Evolutionary conservation across 2,113 vertebrate genomes (phyloP).

Genomic region (Scortum barcoo): DNA sequence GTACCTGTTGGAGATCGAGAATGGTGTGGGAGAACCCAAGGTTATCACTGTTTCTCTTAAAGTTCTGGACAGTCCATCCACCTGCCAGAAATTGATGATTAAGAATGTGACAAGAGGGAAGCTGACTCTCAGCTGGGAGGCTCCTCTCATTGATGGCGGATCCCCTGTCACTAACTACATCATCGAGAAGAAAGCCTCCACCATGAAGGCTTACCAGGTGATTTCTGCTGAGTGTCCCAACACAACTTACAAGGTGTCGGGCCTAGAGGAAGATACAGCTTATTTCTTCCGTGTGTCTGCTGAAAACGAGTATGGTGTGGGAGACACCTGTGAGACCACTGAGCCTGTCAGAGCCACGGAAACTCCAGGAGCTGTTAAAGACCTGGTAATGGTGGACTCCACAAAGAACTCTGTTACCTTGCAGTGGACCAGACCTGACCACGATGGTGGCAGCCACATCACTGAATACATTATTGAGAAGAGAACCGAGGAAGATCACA

Average conservation of each 20-base stretch:
- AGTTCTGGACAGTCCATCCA: conserved; percentile 94
- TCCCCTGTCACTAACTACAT: conserved; percentile 94
- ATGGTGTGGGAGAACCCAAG: conserved; percentile 95
- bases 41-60: conserved; percentile 92
- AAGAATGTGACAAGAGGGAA: conserved; percentile 94
- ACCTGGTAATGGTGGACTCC: conserved; percentile 92
- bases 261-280: conserved; percentile 90
- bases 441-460: conserved; percentile 95
- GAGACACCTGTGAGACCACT: conserved; percentile 92
- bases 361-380: conserved; percentile 92
- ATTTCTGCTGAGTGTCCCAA: conserved; percentile 90
- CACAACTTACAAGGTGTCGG: conserved; percentile 91
- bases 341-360: conserved; percentile 95
- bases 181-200: conserved; percentile 95
- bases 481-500: conserved; percentile 87
- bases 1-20: conserved; percentile 96
- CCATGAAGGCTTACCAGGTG: conserved; percentile 92
- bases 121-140: conserved; percentile 94
- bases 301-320: conserved; percentile 95
- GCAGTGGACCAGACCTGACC: conserved; percentile 95
- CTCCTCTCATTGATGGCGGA: conserved; percentile 94
- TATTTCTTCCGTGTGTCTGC: conserved; percentile 98
- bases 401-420: conserved; percentile 93
- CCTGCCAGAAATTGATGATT: conserved; percentile 92
- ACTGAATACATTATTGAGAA: conserved; percentile 95